phyloP scores from a whole-genome alignment of 2,797 vertebrate species.

The Dendrocincla tyrannina region DNA sequence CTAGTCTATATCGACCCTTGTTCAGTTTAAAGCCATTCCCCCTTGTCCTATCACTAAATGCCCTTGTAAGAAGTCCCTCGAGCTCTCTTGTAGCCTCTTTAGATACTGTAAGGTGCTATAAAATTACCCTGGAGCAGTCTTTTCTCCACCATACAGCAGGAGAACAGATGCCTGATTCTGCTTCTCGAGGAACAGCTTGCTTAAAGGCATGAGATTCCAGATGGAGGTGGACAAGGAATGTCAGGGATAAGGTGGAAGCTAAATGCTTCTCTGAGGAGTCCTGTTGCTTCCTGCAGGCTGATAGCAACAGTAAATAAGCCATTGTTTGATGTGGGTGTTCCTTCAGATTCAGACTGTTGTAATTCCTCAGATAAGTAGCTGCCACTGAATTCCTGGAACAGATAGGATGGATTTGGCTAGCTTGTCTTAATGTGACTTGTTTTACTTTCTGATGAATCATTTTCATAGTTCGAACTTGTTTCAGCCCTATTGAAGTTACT shows the following conservation, averaged over 20 bases:
- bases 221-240: neutral
- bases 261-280: neutral
- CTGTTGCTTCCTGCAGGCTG: neutral
- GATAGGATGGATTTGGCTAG: neutral
- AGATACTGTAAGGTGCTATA: neutral
- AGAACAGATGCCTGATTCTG: neutral
- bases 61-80: neutral
- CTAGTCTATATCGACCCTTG: neutral
- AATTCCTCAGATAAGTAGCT: neutral
- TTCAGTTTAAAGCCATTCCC: neutral
- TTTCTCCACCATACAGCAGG: neutral
- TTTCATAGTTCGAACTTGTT: neutral
- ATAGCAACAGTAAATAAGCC: neutral
- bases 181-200: neutral
- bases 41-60: neutral
- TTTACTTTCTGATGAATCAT: neutral
- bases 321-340: neutral
- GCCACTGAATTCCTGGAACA: neutral
- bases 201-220: neutral
- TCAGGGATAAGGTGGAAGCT: neutral
- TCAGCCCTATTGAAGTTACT: neutral
- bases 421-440: neutral
- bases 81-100: neutral
- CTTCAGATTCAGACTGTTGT: neutral
- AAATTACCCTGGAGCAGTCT: neutral